Evolutionary conservation across 2,797 vertebrate species (phyloP).

Genomic region (Phalanger gymnotis): DNA sequence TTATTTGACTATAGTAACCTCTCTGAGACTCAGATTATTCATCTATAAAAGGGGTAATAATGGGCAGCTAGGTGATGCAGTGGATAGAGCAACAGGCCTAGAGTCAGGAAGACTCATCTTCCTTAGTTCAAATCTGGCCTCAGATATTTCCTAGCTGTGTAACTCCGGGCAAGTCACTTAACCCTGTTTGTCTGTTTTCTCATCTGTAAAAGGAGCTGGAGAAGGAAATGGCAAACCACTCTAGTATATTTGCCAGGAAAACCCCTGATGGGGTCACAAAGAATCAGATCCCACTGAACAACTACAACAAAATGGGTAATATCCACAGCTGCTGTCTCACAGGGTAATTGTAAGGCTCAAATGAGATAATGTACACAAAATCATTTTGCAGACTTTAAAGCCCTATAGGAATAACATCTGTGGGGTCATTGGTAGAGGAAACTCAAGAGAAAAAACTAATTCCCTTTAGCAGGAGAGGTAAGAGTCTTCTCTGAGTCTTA

Average conservation of each 20-base stretch:
- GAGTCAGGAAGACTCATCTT: too few relatives aligned
- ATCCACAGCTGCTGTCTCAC: slow-evolving; percentile 26
- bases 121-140: too few relatives aligned
- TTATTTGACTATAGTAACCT: too few relatives aligned
- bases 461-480: neutral
- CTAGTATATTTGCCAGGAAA: too few relatives aligned
- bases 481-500: neutral
- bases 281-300: too few relatives aligned
- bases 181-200: slow-evolving; percentile 3
- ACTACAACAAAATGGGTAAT: too few relatives aligned
- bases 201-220: slow-evolving; percentile 13
- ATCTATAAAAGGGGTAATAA: too few relatives aligned
- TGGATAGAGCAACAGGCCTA: too few relatives aligned
- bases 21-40: too few relatives aligned
- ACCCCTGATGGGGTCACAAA: too few relatives aligned
- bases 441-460: neutral
- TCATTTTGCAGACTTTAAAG: neutral
- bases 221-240: too few relatives aligned
- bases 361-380: slow-evolving; percentile 26
- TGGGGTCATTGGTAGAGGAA: neutral
- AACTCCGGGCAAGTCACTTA: slow-evolving; percentile 2
- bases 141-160: neutral
- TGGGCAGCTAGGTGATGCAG: too few relatives aligned
- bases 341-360: neutral
- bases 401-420: neutral